Evolutionary conservation across 2,888 invertebrate genomes (phyloP).

Genomic region (Criorhina ranunculi): DNA sequence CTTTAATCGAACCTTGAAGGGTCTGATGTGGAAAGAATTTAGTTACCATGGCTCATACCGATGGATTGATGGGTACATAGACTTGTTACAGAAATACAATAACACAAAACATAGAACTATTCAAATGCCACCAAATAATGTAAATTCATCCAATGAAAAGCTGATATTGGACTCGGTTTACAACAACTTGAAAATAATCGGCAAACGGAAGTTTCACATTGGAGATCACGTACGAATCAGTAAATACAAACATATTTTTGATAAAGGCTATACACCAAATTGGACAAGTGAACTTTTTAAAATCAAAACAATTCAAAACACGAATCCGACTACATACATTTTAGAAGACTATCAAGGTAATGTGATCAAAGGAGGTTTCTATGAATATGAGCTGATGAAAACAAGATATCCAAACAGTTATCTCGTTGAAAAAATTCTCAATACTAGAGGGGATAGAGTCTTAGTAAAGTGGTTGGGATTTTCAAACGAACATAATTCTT

Average conservation of each 20-base stretch:
- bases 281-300: constrained; percentile 78
- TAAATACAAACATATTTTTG: constrained; percentile 50
- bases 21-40: constrained; percentile 74
- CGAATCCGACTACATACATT: constrained; percentile 78
- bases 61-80: constrained; percentile 53
- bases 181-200: constrained; percentile 13
- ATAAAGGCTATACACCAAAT: constrained; percentile 56
- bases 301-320: constrained; percentile 77
- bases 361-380: constrained; percentile 80
- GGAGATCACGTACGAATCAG: constrained; percentile 70
- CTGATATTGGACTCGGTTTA: constrained; percentile 4
- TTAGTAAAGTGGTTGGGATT: constrained; percentile 78
- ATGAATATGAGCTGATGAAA: constrained; percentile 80
- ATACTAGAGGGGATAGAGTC: constrained; percentile 70
- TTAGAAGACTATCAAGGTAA: constrained; percentile 78
- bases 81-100: background rate
- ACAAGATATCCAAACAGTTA: constrained; percentile 79
- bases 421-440: constrained; percentile 80
- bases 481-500: constrained; percentile 77
- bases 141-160: constrained; percentile 54
- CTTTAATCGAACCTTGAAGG: constrained; percentile 73
- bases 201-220: constrained; percentile 15
- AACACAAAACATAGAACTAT: background rate
- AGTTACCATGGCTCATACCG: constrained; percentile 75
- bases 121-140: background rate